Evolutionary conservation across 2,113 vertebrate genomes (phyloP), one percentile per base, ranked within the genome.

Genomic region (Ceyx melanurus): DNA sequence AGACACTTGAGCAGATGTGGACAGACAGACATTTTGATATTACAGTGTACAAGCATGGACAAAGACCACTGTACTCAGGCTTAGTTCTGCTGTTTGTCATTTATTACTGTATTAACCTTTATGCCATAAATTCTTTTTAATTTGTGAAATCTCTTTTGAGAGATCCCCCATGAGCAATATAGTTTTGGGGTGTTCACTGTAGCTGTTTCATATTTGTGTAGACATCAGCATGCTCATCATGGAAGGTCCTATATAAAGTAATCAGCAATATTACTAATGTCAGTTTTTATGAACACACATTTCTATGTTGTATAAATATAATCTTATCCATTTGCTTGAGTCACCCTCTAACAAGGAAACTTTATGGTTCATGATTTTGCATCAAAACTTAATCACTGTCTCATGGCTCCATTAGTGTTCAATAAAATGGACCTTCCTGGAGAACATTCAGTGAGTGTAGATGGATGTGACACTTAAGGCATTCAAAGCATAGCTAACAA

Each of bases 331-430:
- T 83, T 95, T 85, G 50, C 60, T 54, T 58, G 58, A 91, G 42
- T 92, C 77, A 81, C 40, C 53, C 85, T 72, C 89, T 93, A 85
- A 94, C 71, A 87, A 85, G 86, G 85, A 97, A 96, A 94, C 84
- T 81, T 95, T 81, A 67, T 95, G 73, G 71, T 83, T 96, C 92
- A 66, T 94, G 90, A 90, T 93, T 94, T 93, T 91, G 76, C 61
- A 91, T 89, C 82, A 73, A 31, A 96, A 96, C 90, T 92, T 96
- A 96, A 96, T 94, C 64, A 51, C 61, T 82, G 66, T 91, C 86
- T 96, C 79, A 48, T 57, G 72, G 57, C 60, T 92, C 33, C 7
- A 0, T 72, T 82, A 64, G 35, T 42, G 35, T 87, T 88, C 6
- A 0, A 80, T 67, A 76, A 94, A 96, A 65, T 21, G 85, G 56